Percentiles rank a stretch among this genome's conserved stretches.
Conservation (phyloP, 2,888 invertebrate genomes). For the Nudaria mundana region DNA sequence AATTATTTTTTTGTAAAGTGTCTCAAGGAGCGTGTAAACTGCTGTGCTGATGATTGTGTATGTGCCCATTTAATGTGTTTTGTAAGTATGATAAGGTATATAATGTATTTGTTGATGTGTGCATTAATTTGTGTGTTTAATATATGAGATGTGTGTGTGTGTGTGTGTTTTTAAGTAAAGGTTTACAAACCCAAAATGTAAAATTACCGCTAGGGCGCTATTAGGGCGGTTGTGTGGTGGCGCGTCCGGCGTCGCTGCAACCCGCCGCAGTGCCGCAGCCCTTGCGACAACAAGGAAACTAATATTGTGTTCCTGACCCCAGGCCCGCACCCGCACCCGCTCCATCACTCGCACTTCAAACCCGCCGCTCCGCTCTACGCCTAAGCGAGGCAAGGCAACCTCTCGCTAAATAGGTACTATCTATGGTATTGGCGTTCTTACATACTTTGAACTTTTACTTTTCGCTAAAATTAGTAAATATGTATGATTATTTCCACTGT, state of each 20-base stretch:
- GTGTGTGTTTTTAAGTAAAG: conserved; percentile 75
- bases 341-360: conserved; percentile 54
- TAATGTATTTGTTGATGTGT: conserved; percentile 32
- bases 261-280: conserved; percentile 78
- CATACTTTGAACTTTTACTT: conserved; percentile 40
- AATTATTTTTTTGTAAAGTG: conserved; percentile 62
- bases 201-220: conserved; percentile 80
- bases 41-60: conserved; percentile 22
- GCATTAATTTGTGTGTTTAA: too few relatives aligned
- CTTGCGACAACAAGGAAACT: conserved; percentile 83
- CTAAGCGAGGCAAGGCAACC: too few relatives aligned
- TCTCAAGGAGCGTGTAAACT: conserved; percentile 31
- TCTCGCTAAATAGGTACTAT: conserved; percentile 2
- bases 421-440: conserved; percentile 17
- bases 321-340: conserved; percentile 51
- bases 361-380: conserved; percentile 56
- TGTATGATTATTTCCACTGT: too few relatives aligned
- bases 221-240: conserved; percentile 74
- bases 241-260: conserved; percentile 73
- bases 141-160: too few relatives aligned
- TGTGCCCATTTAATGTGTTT: conserved; percentile 31
- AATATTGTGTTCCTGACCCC: conserved; percentile 81
- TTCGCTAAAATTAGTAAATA: too few relatives aligned
- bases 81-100: conserved; percentile 30
- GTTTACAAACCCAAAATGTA: conserved; percentile 81